Conservation (phyloP, 2,113 vertebrate species). For the Nibea albiflora region DNA sequence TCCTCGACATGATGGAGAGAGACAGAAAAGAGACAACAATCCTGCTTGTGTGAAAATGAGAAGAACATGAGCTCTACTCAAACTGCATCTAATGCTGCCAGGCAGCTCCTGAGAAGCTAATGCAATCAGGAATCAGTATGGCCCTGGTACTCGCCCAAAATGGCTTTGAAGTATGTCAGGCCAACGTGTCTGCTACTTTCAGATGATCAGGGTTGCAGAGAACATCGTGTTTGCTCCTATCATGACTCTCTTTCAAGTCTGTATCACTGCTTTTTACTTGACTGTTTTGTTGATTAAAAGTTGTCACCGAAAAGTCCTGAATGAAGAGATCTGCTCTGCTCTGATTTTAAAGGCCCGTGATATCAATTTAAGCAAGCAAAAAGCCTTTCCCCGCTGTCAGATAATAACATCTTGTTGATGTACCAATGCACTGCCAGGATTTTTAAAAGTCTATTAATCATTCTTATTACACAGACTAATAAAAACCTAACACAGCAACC, state of each 20-base stretch:
- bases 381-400: conserved; percentile 1
- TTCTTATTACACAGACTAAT: conserved; percentile 50
- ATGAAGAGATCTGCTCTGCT: background rate
- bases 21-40: background rate
- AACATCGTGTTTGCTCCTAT: background rate
- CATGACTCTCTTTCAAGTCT: background rate
- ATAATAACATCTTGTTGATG: conserved; percentile 30
- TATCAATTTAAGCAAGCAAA: conserved; percentile 6
- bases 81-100: conserved; percentile 26
- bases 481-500: conserved; percentile 48
- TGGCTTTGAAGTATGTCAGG: background rate
- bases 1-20: background rate
- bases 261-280: conserved; percentile 13
- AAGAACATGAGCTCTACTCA: background rate
- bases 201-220: conserved; percentile 4
- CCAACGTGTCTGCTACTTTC: conserved; percentile 1
- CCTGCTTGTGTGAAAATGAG: background rate
- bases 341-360: conserved; percentile 13
- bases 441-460: conserved; percentile 64
- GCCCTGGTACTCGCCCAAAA: conserved; percentile 13
- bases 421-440: conserved; percentile 14
- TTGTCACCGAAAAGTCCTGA: background rate
- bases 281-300: background rate
- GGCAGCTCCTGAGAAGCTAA: conserved; percentile 36
- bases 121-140: conserved; percentile 27